Conservation (phyloP, 2,113 vertebrate genomes). For the Malurus melanocephalus region DNA sequence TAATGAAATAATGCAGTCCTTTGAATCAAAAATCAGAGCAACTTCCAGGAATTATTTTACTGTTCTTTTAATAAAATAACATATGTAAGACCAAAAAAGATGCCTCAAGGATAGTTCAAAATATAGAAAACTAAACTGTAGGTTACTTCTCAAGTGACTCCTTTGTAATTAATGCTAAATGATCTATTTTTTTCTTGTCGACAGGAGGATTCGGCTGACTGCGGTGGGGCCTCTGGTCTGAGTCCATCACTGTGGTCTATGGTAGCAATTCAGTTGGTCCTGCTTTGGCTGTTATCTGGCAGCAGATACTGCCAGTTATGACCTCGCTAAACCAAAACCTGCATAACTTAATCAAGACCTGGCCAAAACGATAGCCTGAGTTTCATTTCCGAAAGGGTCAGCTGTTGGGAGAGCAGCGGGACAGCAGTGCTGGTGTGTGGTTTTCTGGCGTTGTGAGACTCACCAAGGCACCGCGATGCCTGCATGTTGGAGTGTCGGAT, state of each 20-base stretch:
- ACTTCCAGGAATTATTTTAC: neutral
- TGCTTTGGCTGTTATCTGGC: slow-evolving; percentile 88
- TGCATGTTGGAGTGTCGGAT: slow-evolving; percentile 76
- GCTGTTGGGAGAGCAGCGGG: slow-evolving; percentile 51
- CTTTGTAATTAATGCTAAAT: neutral
- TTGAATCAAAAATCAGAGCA: neutral
- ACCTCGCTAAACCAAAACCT: slow-evolving; percentile 76
- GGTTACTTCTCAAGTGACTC: neutral
- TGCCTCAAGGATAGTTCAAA: slow-evolving; percentile 12
- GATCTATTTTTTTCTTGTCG: slow-evolving; percentile 41
- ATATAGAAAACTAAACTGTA: neutral
- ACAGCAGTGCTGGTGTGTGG: slow-evolving; percentile 39
- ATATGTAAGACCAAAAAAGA: neutral
- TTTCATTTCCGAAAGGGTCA: slow-evolving; percentile 57
- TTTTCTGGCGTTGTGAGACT: slow-evolving; percentile 24
- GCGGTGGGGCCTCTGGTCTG: slow-evolving; percentile 86
- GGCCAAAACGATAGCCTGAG: slow-evolving; percentile 71
- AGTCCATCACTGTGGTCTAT: slow-evolving; percentile 83
- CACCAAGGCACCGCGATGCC: slow-evolving; percentile 47
- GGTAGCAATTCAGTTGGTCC: slow-evolving; percentile 82
- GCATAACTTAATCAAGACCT: slow-evolving; percentile 65
- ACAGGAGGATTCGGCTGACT: slow-evolving; percentile 94
- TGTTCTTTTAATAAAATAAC: neutral
- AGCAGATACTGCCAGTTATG: slow-evolving; percentile 83
- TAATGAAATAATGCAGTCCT: neutral